These are phyloP conservation scores for Pterostichus madidus DNA, from an alignment of 2,888 invertebrate species.

Conservation along the genomic window DNA sequence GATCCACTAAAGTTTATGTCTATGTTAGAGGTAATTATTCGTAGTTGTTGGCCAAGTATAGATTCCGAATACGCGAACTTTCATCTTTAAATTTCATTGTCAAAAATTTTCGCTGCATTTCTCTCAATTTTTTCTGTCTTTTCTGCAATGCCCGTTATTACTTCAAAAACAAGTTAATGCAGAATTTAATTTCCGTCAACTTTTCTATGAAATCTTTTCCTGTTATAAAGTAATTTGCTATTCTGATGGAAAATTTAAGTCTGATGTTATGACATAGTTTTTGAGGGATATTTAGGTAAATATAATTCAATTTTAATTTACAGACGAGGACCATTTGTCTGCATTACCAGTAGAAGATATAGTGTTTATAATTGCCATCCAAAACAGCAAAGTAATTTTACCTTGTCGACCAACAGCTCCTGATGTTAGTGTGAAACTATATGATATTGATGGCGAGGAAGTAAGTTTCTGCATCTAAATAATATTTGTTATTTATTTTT, in stretches of 20 bases:
- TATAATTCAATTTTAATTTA: conserved; percentile 57
- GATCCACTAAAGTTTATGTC: conserved; percentile 78
- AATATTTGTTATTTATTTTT: too few species aligned
- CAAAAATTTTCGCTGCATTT: too few species aligned
- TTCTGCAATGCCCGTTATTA: too few species aligned
- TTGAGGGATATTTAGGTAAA: too few species aligned
- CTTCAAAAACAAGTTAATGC: too few species aligned
- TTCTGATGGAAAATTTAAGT: too few species aligned
- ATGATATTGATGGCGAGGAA: conserved; percentile 73
- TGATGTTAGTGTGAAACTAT: conserved; percentile 78
- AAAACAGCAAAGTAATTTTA: conserved; percentile 77
- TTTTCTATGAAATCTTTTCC: too few species aligned
- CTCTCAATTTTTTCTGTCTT: too few species aligned
- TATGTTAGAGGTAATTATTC: conserved; percentile 78
- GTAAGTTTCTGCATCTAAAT: conserved; percentile 71
- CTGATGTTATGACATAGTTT: too few species aligned
- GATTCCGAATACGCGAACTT: too few species aligned
- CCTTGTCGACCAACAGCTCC: conserved; percentile 84
- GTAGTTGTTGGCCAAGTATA: neutral
- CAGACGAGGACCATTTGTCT: conserved; percentile 76
- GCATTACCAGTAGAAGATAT: neutral
- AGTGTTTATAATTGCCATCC: conserved; percentile 71
- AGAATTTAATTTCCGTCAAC: too few species aligned
- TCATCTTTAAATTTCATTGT: conserved; percentile 59
- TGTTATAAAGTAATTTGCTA: too few species aligned